Evolutionary conservation across 2,888 invertebrate species (phyloP), one percentile per base, ranked within the genome.

Genomic region (Eupithecia pulchellata): DNA sequence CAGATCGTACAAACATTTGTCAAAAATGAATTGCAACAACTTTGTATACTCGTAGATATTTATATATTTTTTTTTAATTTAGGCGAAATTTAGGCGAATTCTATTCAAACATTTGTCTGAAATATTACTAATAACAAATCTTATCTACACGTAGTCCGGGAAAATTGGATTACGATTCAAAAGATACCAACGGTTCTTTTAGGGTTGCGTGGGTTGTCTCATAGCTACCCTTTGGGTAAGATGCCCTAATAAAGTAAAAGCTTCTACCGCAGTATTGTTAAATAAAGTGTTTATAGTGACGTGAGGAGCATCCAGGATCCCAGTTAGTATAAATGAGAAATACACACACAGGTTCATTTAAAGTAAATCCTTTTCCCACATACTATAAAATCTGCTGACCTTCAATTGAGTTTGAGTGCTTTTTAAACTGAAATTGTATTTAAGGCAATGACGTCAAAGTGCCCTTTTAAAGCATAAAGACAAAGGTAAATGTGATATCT

Each of bases 81-180:
- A n/a, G n/a, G n/a, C n/a, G n/a, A n/a, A n/a, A n/a, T n/a, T n/a
- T n/a, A n/a, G n/a, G n/a, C n/a, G n/a, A n/a, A n/a, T n/a, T n/a
- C n/a, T n/a, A n/a, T n/a, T n/a, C n/a, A n/a, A n/a, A n/a, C n/a
- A n/a, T n/a, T n/a, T n/a, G n/a, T n/a, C n/a, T n/a, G n/a, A n/a
- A n/a, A n/a, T n/a, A n/a, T n/a, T n/a, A n/a, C n/a, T n/a, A n/a
- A n/a, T n/a, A n/a, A n/a, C n/a, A n/a, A n/a, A n/a, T n/a, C n/a
- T n/a, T 9, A 20, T 8, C 8, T n/a, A 42, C 20, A 11, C 11
- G 20, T 47, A 11, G 42, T 11, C 3, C 25, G 3, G 20, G 52
- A 47, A 47, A 47, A 52, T 52, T 52, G 75, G 72, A 73, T 62
- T 69, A 70, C 70, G 62, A 69, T 47, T 57, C 25, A n/a, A 58